Evolutionary conservation across 2,797 vertebrate genomes (phyloP).

Genomic region (Xenops minutus): DNA sequence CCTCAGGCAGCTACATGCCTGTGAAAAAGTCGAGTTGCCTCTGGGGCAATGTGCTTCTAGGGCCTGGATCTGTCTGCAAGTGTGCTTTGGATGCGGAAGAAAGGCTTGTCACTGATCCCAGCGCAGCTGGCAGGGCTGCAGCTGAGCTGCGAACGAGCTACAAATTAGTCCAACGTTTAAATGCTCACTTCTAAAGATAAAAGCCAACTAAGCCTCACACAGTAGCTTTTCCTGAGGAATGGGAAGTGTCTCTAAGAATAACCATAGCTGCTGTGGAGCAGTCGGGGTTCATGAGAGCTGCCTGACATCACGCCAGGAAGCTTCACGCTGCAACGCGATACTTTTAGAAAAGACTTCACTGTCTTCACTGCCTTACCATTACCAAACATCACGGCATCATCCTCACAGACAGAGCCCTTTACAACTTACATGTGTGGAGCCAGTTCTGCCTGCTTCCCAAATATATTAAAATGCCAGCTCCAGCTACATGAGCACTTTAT

Average conservation of each 20-base stretch:
- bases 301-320: conserved; percentile 29
- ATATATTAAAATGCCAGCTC: neutral
- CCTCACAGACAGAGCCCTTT: neutral
- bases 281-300: neutral
- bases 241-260: conserved; percentile 39
- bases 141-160: conserved; percentile 31
- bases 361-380: neutral
- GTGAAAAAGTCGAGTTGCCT: conserved; percentile 24
- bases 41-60: conserved; percentile 17
- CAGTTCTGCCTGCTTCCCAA: neutral
- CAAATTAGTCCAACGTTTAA: conserved; percentile 59
- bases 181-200: conserved; percentile 42
- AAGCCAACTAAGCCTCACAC: conserved; percentile 20
- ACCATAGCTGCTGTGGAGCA: neutral
- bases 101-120: conserved; percentile 49
- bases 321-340: neutral
- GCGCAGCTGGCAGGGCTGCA: conserved; percentile 32
- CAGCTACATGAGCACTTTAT: neutral
- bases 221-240: conserved; percentile 46
- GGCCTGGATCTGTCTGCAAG: conserved; percentile 37
- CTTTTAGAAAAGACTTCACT: neutral
- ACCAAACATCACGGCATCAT: neutral
- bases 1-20: conserved; percentile 41
- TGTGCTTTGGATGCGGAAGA: conserved; percentile 29
- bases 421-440: neutral